Evolutionary conservation across 2,797 vertebrate species (phyloP), one percentile per base, ranked within the genome.

Genomic region (Protosalanx chinensis): DNA sequence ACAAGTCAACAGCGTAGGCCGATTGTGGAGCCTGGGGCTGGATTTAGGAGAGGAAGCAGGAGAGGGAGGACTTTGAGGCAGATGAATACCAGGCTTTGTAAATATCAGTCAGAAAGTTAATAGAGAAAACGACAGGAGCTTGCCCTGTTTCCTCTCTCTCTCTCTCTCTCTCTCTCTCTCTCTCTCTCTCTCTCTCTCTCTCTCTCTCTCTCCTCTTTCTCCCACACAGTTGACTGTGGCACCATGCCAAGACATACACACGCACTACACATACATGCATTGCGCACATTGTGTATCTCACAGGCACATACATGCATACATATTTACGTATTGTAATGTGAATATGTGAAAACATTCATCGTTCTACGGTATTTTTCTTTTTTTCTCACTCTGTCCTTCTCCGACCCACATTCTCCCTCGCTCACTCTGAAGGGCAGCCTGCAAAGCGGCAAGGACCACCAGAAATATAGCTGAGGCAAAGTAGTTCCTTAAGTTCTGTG

Each of bases 81-180:
- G 76, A 89, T 93, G 92, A 94, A 94, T 94, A 82, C 89, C 70
- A 64, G 77, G 73, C 90, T 92, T 92, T 93, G 91, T 93, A 64
- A 77, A 80, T 27, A 74, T 29, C 70, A 82, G 86, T 82, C 76
- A 79, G 76, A 88, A 84, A 85, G 81, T 88, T 90, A 88, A 83
- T 86, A 84, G 86, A 91, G 87, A 91, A 91, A 91, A 88, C 87
- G 84, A 90, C 83, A 87, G 85, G 82, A 87, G 81, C 85, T 87
- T 82, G 67, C 84, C 79, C 72, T 82, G 75, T 79, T 72, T 81
- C 82, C 64, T 72, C 79, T 67, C 61, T 64, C 51, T 33, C 67
- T 73, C 64, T 71, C 69, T 69, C 68, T 33, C 51, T 6, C 71
- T 37, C 35, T 37, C 35, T 37, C 35, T 37, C 35, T 37, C 41